Conservation (phyloP, 2,888 invertebrate species). For the Harmothoe impar region DNA sequence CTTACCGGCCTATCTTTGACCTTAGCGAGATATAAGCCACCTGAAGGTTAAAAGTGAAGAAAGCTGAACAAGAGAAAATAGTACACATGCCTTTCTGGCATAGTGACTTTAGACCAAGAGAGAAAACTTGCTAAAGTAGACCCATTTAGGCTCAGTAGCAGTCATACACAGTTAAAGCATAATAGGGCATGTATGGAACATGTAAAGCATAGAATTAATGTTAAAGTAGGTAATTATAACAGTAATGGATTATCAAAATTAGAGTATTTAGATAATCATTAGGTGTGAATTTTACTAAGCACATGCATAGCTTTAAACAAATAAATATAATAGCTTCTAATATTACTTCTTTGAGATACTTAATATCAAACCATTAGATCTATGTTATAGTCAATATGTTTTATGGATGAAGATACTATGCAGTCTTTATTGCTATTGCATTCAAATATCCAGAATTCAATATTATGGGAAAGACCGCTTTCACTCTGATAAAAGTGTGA, state of each 20-base stretch:
- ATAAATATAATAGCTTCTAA: background rate
- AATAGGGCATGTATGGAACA: background rate
- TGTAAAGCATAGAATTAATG: conserved; percentile 10
- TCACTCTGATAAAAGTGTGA: too few relatives aligned
- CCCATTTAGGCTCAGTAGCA: background rate
- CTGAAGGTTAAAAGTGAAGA: conserved; percentile 48
- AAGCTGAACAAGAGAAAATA: conserved; percentile 34
- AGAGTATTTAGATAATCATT: conserved; percentile 1
- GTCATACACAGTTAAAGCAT: conserved; percentile 9
- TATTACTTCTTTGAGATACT: too few relatives aligned
- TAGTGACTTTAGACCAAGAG: background rate
- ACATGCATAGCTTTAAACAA: background rate
- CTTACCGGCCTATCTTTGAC: conserved; percentile 61
- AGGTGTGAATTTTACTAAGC: background rate
- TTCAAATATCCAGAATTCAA: too few relatives aligned
- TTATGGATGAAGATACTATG: too few relatives aligned
- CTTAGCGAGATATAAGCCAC: conserved; percentile 56
- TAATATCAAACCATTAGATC: too few relatives aligned
- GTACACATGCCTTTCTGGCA: background rate
- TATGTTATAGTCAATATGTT: too few relatives aligned
- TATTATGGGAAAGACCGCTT: too few relatives aligned
- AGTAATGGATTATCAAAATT: conserved; percentile 13
- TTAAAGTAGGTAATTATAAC: background rate
- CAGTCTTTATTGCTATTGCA: too few relatives aligned
- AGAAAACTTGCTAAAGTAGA: conserved; percentile 2